Conservation (phyloP, 2,888 invertebrate species). For the Conchocele bisecta region DNA sequence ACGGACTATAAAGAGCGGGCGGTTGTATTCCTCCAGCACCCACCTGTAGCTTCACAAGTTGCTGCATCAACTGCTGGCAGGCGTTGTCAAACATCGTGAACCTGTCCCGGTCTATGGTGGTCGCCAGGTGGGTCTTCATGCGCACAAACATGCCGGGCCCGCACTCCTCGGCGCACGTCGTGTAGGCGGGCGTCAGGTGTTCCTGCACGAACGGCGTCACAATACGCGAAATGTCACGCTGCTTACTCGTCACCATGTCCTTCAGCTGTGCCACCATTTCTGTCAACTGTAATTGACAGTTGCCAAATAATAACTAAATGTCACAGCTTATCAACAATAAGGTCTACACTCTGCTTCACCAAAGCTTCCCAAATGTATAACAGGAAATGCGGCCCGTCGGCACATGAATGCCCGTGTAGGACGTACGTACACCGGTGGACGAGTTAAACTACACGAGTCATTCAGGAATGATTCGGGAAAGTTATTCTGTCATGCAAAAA, state of each 20-base stretch:
- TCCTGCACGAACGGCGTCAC: conserved; percentile 65
- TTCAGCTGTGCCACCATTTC: conserved; percentile 63
- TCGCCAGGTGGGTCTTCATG: conserved; percentile 62
- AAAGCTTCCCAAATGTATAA: too few relatives aligned
- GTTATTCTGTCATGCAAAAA: too few relatives aligned
- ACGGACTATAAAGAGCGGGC: too few relatives aligned
- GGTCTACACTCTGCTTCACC: too few relatives aligned
- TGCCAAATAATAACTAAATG: too few relatives aligned
- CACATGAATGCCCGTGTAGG: too few relatives aligned
- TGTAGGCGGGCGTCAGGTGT: conserved; percentile 53
- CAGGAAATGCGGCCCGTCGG: too few relatives aligned
- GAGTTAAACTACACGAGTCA: too few relatives aligned
- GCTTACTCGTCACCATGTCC: conserved; percentile 61
- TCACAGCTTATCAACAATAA: too few relatives aligned
- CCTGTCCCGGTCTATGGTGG: conserved; percentile 47
- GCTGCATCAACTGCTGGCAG: conserved; percentile 50
- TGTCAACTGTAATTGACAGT: conserved; percentile 56
- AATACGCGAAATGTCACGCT: conserved; percentile 68
- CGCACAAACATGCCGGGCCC: conserved; percentile 62
- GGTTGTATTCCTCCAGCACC: too few relatives aligned
- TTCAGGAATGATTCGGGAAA: too few relatives aligned
- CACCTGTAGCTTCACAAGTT: conserved; percentile 64
- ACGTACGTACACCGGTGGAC: too few relatives aligned
- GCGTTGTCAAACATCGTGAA: conserved; percentile 65
- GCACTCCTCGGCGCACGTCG: conserved; percentile 39